Conservation (phyloP, 2,888 invertebrate genomes). For the Sinhomidia bicolor region DNA sequence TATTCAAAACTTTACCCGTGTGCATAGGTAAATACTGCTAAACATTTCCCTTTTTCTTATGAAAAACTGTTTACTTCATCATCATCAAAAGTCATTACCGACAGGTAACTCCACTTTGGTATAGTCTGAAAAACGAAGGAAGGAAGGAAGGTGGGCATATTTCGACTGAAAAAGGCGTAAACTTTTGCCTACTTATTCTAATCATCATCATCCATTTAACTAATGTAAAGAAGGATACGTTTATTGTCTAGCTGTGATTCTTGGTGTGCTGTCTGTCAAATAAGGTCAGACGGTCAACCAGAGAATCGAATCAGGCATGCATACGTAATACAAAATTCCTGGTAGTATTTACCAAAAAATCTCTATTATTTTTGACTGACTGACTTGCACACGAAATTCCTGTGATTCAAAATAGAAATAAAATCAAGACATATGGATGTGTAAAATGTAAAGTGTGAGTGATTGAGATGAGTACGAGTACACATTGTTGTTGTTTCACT, state of each 20-base stretch:
- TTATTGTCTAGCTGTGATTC: background rate
- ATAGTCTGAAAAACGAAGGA: background rate
- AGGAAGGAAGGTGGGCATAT: background rate
- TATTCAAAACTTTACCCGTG: background rate
- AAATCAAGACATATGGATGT: background rate
- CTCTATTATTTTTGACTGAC: background rate
- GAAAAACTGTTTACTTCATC: constrained; percentile 4
- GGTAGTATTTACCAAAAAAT: constrained; percentile 23
- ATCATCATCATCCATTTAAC: constrained; percentile 4
- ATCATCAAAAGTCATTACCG: constrained; percentile 7
- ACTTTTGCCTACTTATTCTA: background rate
- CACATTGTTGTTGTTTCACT: constrained; percentile 26
- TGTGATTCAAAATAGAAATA: constrained; percentile 23
- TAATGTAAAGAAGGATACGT: background rate
- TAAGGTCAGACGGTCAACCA: constrained; percentile 21
- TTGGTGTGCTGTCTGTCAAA: constrained; percentile 11
- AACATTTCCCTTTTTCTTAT: background rate
- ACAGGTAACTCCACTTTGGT: background rate
- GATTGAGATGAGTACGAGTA: constrained; percentile 21
- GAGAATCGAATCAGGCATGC: constrained; percentile 36
- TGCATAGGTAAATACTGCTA: no score
- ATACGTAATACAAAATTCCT: constrained; percentile 51
- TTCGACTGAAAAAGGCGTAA: background rate
- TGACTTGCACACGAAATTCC: constrained; percentile 13
- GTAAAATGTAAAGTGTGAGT: constrained; percentile 39